phyloP scores from a whole-genome alignment of 2,797 vertebrate species.

The Epinephelus coioides region DNA sequence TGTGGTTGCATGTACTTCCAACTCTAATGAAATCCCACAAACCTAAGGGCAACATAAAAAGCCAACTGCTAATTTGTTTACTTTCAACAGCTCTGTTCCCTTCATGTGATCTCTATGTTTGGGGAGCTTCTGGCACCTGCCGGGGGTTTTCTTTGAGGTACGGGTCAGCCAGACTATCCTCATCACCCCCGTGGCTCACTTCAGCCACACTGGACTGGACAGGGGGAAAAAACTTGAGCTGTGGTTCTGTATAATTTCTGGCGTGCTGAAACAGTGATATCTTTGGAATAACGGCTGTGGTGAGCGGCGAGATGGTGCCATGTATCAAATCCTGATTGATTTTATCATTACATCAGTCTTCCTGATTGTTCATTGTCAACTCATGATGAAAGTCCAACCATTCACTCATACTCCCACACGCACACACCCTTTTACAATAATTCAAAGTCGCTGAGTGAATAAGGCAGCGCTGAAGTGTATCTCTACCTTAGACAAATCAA shows the following conservation, averaged over 20 bases:
- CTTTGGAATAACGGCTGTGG: slow-evolving; percentile 48
- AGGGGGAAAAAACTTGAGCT: slow-evolving; percentile 50
- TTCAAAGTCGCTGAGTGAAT: slow-evolving; percentile 49
- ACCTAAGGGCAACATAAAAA: slow-evolving; percentile 61
- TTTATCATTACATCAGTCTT: slow-evolving; percentile 64
- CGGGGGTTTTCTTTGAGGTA: slow-evolving; percentile 53
- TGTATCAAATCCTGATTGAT: slow-evolving; percentile 65
- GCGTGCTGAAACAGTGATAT: slow-evolving; percentile 40
- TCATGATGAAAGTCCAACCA: slow-evolving; percentile 42
- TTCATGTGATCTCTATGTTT: slow-evolving; percentile 61
- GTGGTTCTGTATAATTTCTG: slow-evolving; percentile 52
- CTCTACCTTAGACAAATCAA: slow-evolving; percentile 56
- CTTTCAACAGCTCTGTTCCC: slow-evolving; percentile 66
- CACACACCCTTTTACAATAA: slow-evolving; percentile 28
- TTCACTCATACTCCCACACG: slow-evolving; percentile 1
- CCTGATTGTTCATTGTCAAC: slow-evolving; percentile 50
- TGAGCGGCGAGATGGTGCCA: slow-evolving; percentile 38
- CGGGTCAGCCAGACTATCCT: slow-evolving; percentile 65
- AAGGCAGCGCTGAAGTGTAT: slow-evolving; percentile 46
- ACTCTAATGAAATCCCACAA: slow-evolving; percentile 57
- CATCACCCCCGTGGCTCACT: slow-evolving; percentile 59
- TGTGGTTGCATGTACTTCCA: slow-evolving; percentile 59
- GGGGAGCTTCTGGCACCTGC: slow-evolving; percentile 71
- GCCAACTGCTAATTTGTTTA: slow-evolving; percentile 77
- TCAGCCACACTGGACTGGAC: slow-evolving; percentile 33